Percentiles rank a stretch among this genome's conserved stretches.
Conservation (phyloP, 1,140 invertebrate genomes). For the Panulirus ornatus region DNA sequence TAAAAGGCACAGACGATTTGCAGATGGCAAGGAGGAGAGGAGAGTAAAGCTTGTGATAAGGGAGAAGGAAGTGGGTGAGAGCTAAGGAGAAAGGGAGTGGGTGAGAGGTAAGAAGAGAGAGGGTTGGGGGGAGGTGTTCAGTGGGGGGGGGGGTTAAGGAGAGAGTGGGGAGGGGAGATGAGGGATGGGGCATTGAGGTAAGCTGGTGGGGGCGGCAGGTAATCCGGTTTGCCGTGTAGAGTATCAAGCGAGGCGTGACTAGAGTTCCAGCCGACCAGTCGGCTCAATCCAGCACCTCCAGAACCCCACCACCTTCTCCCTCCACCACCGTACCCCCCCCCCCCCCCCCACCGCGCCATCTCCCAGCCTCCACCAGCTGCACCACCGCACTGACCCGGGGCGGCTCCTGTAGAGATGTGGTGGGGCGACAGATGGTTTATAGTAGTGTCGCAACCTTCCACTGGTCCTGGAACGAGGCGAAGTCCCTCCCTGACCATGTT, state of each 20-base stretch:
- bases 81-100: neutral
- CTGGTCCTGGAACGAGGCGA: too few relatives aligned
- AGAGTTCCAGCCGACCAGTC: neutral
- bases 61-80: neutral
- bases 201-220: slow-evolving; percentile 11
- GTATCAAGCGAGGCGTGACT: slow-evolving; percentile 36
- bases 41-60: too few relatives aligned
- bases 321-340: neutral
- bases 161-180: neutral
- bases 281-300: slow-evolving; percentile 11
- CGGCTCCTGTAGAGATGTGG: neutral
- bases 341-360: neutral
- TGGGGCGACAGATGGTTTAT: too few relatives aligned
- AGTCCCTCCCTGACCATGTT: too few relatives aligned
- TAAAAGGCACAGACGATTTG: too few relatives aligned
- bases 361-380: neutral
- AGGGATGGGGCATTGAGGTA: neutral
- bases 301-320: neutral
- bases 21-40: too few relatives aligned
- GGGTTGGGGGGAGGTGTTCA: neutral
- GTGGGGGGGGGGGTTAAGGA: neutral
- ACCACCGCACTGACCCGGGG: too few relatives aligned
- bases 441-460: too few relatives aligned
- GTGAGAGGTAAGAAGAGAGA: neutral
- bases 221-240: slow-evolving; percentile 49